phyloP scores from a whole-genome alignment of 2,113 vertebrate species.

The Macrotus californicus region DNA sequence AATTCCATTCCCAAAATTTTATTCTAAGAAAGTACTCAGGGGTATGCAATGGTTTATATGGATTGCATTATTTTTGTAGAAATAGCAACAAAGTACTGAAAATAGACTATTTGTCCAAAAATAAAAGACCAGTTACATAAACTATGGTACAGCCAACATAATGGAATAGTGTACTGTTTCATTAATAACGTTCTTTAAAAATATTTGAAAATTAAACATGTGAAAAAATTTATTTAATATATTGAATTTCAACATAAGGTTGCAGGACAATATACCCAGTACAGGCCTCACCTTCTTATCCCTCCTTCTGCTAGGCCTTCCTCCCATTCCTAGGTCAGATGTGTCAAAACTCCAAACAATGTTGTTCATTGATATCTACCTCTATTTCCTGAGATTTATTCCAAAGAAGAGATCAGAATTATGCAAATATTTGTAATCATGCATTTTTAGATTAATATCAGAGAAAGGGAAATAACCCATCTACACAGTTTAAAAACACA shows the following conservation, averaged over 20 bases:
- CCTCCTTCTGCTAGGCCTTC: not conserved
- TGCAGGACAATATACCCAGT: not conserved
- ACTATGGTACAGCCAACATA: not conserved
- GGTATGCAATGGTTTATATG: not conserved
- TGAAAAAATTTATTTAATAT: not conserved
- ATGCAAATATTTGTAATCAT: not conserved
- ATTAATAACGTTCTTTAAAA: not conserved
- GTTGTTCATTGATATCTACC: not conserved
- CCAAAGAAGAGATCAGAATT: not conserved
- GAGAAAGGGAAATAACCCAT: not conserved
- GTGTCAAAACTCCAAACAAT: not conserved
- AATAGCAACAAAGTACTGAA: not conserved
- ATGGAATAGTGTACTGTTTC: not conserved
- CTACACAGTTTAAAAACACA: not conserved
- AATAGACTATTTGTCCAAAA: not conserved
- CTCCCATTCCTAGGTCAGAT: not conserved
- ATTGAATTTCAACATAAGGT: not conserved
- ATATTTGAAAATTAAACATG: not conserved
- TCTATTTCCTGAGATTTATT: not conserved
- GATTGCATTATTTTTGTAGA: not conserved
- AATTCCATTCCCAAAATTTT: not conserved
- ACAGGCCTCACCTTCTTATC: not conserved
- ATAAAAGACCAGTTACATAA: not conserved
- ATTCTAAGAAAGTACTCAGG: not conserved
- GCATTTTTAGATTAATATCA: not conserved